Conservation (phyloP, 2,888 invertebrate species). For the Nomada fabriciana region DNA sequence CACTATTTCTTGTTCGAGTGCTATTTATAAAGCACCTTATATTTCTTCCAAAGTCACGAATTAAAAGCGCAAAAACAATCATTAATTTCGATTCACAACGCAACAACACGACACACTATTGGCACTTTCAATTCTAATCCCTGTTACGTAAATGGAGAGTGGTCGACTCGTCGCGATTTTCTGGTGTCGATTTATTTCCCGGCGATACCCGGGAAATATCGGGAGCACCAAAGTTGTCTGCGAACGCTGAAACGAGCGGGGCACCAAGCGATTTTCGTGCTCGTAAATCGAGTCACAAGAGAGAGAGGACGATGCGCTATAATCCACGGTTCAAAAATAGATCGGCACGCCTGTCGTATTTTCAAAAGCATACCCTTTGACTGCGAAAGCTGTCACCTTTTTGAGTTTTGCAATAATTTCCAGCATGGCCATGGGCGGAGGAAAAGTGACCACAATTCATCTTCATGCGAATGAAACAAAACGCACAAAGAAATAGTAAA, state of each 20-base stretch:
- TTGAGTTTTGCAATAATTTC: background rate
- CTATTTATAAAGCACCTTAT: background rate
- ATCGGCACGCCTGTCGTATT: slow-evolving; percentile 31
- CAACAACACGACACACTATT: background rate
- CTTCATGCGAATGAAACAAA: too few species aligned
- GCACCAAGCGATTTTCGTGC: slow-evolving; percentile 45
- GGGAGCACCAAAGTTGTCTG: background rate
- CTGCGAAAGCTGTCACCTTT: background rate
- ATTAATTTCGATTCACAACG: background rate
- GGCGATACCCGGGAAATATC: background rate
- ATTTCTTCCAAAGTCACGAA: background rate
- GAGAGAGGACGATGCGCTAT: background rate
- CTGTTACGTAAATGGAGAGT: background rate
- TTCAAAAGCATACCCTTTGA: slow-evolving; percentile 4
- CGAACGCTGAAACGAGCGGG: slow-evolving; percentile 10
- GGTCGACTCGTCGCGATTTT: slow-evolving; percentile 2
- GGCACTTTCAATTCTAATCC: background rate
- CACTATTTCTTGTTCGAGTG: background rate
- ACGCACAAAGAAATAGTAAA: too few species aligned
- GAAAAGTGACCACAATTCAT: too few species aligned
- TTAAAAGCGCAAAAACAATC: slow-evolving; percentile 6
- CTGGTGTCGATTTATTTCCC: background rate
- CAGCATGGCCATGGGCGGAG: too few species aligned
- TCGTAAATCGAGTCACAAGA: slow-evolving; percentile 42
- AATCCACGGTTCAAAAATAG: slow-evolving; percentile 39